Evolutionary conservation across 2,888 invertebrate species (phyloP).

Genomic region (Rhagium mordax): DNA sequence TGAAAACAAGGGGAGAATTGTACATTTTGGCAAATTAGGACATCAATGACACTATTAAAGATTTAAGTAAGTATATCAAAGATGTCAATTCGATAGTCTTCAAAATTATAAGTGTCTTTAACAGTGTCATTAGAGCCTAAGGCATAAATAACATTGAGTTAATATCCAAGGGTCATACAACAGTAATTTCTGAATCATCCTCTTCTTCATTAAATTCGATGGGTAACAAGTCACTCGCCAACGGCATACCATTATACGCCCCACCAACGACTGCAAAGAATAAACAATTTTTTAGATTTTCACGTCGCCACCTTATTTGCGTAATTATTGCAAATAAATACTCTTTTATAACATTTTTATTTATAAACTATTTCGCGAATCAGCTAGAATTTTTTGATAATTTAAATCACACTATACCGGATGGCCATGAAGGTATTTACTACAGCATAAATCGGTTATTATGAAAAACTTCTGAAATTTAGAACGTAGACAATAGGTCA

Average conservation of each 20-base stretch:
- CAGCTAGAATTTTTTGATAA: too few relatives aligned
- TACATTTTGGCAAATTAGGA: constrained; percentile 12
- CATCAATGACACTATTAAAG: constrained; percentile 9
- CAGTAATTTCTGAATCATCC: constrained; percentile 64
- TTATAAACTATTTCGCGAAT: too few relatives aligned
- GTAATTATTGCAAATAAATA: too few relatives aligned
- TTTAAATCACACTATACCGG: too few relatives aligned
- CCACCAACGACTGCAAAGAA: constrained; percentile 52
- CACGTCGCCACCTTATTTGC: background rate
- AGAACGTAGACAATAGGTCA: too few relatives aligned
- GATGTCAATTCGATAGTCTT: background rate
- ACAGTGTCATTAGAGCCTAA: constrained; percentile 19
- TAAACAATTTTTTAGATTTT: constrained; percentile 1
- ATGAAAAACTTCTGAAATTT: too few relatives aligned
- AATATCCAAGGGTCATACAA: constrained; percentile 60
- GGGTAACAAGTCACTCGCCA: constrained; percentile 56
- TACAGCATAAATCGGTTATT: too few relatives aligned
- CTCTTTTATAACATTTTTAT: too few relatives aligned
- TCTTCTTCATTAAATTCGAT: constrained; percentile 59
- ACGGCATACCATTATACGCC: constrained; percentile 53
- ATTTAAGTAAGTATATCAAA: background rate
- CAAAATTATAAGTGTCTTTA: constrained; percentile 10
- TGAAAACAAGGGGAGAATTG: constrained; percentile 8
- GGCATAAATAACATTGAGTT: constrained; percentile 33
- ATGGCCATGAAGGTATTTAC: too few relatives aligned